Percentiles rank a stretch among this genome's conserved stretches.
These are phyloP conservation scores for Tetramorium alpestre DNA, from an alignment of 1,140 invertebrate species.

Conservation along the genomic window DNA sequence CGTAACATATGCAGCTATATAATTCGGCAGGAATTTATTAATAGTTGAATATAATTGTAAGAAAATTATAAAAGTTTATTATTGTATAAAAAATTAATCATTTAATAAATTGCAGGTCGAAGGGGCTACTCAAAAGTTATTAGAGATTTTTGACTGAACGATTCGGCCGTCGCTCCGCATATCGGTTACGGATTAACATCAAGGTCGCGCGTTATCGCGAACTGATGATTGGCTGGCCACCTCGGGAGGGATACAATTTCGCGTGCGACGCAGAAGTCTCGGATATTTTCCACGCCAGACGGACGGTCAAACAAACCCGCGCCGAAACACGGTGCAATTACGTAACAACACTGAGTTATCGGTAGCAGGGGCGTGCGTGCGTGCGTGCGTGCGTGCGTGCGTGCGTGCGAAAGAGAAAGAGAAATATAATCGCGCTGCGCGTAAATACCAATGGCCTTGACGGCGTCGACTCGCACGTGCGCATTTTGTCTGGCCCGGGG, in stretches of 20 bases:
- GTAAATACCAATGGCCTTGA: conserved; percentile 52
- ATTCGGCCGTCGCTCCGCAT: not conserved
- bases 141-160: not conserved
- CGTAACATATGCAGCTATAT: not conserved
- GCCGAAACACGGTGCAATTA: conserved; percentile 14
- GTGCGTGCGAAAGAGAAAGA: not conserved
- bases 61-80: too few species aligned
- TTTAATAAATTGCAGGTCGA: too few species aligned
- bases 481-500: not conserved
- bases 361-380: too few species aligned
- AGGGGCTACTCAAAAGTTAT: not conserved
- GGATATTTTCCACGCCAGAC: not conserved
- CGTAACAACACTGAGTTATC: conserved; percentile 20
- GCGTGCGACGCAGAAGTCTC: conserved; percentile 4
- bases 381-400: too few species aligned
- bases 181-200: not conserved
- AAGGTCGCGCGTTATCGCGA: not conserved
- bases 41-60: not conserved
- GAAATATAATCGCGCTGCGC: not conserved
- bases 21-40: not conserved
- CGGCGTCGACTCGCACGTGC: conserved; percentile 23
- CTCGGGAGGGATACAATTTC: not conserved
- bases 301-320: not conserved
- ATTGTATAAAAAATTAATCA: too few species aligned
- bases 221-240: not conserved